Conservation (phyloP, 2,888 invertebrate species). For the Drosophila maculinotata region DNA sequence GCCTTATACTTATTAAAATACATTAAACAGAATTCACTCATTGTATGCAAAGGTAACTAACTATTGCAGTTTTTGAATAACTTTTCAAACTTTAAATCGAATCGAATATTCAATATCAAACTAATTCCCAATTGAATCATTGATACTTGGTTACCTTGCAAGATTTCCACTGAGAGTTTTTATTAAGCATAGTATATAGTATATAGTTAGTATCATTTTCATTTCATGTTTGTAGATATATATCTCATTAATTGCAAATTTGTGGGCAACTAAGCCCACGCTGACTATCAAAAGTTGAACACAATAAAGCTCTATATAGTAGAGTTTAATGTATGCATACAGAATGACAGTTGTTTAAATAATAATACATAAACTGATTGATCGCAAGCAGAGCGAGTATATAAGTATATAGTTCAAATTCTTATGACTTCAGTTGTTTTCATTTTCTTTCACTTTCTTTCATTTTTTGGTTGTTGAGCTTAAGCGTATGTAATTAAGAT, state of each 20-base stretch:
- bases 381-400: no score
- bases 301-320: conserved; percentile 73
- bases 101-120: no score
- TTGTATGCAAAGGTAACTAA: no score
- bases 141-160: conserved; percentile 12
- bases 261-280: conserved; percentile 22
- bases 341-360: conserved; percentile 16
- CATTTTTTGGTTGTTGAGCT: conserved; percentile 32
- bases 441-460: neutral
- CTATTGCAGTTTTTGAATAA: no score
- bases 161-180: conserved; percentile 36
- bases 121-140: no score
- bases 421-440: neutral
- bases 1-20: no score
- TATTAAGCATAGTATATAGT: conserved; percentile 44
- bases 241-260: conserved; percentile 40
- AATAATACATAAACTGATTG: neutral
- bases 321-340: conserved; percentile 34
- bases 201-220: conserved; percentile 33
- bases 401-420: conserved; percentile 1
- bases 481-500: conserved; percentile 21
- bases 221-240: conserved; percentile 16
- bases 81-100: no score
- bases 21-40: no score
- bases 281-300: conserved; percentile 62